phyloP scores from a whole-genome alignment of 2,888 invertebrate species.

The Tenthredo distinguenda region DNA sequence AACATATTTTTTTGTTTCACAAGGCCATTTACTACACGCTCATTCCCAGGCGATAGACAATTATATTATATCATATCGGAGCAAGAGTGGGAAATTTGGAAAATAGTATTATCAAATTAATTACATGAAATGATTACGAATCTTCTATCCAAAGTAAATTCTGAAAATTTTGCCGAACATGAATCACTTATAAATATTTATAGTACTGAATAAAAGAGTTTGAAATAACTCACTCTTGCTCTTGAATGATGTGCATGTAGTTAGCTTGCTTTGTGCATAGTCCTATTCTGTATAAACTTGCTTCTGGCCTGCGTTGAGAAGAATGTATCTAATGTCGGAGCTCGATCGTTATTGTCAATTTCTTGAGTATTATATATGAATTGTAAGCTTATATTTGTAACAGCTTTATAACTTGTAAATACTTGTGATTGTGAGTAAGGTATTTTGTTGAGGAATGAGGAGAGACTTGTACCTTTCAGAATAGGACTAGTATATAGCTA shows the following conservation, averaged over 20 bases:
- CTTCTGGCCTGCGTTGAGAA: constrained; percentile 41
- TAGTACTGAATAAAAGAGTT: not conserved
- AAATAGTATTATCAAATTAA: not conserved
- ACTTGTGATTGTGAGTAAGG: constrained; percentile 39
- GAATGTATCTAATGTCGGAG: constrained; percentile 45
- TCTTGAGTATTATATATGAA: constrained; percentile 39
- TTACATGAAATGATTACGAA: not conserved
- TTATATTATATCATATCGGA: constrained; percentile 29
- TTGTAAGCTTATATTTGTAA: constrained; percentile 37
- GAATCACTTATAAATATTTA: not conserved
- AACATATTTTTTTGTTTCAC: constrained; percentile 42
- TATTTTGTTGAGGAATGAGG: constrained; percentile 47
- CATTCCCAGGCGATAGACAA: constrained; percentile 44
- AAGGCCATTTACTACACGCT: constrained; percentile 39
- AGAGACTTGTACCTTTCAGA: constrained; percentile 56
- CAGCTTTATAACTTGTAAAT: constrained; percentile 46
- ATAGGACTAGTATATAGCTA: constrained; percentile 52
- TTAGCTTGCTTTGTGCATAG: constrained; percentile 48
- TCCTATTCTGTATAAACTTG: constrained; percentile 53
- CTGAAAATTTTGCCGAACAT: not conserved
- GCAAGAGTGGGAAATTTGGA: constrained; percentile 18
- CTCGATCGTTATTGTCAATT: constrained; percentile 45
- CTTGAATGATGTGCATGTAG: constrained; percentile 45
- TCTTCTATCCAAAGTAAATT: not conserved
- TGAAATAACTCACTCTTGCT: constrained; percentile 32